Evolutionary conservation across 2,797 vertebrate genomes (phyloP), one percentile per base, ranked within the genome.

Genomic region (Stomatorhinus walkeri): DNA sequence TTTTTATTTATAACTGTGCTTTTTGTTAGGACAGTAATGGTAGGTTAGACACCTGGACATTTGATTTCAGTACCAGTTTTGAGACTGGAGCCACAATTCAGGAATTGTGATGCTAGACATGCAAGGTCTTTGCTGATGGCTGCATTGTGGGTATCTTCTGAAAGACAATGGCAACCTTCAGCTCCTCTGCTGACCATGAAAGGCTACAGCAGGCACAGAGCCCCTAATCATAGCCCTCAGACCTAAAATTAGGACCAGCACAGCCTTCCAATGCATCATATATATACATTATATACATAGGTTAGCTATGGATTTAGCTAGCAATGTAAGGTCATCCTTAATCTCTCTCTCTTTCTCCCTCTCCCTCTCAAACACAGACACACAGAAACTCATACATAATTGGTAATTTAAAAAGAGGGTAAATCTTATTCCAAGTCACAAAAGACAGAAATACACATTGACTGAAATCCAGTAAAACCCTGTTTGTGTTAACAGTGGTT

Each of bases 131-230:
- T 59, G 54, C 22, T 51, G 72, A 52, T 28, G 10, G 14, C 40
- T 59, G 52, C 88, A 51, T 10, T n/a, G 32, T 46, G 54, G 88
- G 54, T 88, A 22, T 88, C 51, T 56, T 85, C 48, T 88, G 61
- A 85, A 84, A 84, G 52, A 88, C 40, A 88, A 88, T 84, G 54
- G 54, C 24, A 85, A 85, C 52, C 81, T 88, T 88, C 52, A 61
- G 36, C 32, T 61, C 54, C 36, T 46, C 36, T 85, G 79, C 51
- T 84, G 40, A 84, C 52, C 79, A 48, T 61, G 56, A 81, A 88
- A 49, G 49, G 24, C 76, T 64, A 85, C 54, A 84, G 59, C 36
- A 54, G 5, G 32, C 54, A 61, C 40, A 40, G 19, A 61, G 48
- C 36, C 61, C 79, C 79, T 85, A 84, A 88, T 84, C 51, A 88